phyloP scores from a whole-genome alignment of 2,888 invertebrate genomes.

The Apodemia hepburni region DNA sequence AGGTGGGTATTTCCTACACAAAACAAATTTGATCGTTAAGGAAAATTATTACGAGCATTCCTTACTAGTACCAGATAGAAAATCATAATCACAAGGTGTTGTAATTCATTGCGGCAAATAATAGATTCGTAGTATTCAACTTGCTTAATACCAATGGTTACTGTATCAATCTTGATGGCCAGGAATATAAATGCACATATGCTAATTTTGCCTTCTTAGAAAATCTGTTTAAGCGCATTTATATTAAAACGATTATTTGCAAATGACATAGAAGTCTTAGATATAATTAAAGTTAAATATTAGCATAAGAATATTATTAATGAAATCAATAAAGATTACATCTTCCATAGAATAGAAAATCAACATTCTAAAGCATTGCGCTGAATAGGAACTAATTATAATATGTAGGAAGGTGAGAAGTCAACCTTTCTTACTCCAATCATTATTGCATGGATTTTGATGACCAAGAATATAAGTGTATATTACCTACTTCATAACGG shows the following conservation, averaged over 20 bases:
- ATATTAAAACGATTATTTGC: not conserved
- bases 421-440: no score
- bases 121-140: conserved; percentile 8
- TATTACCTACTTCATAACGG: no score
- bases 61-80: conserved; percentile 5
- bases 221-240: not conserved
- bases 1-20: conserved; percentile 11
- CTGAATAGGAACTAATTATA: no score
- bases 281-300: no score
- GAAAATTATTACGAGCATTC: conserved; percentile 11
- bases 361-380: no score
- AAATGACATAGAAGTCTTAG: no score
- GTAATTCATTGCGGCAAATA: conserved; percentile 2
- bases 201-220: not conserved
- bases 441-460: no score
- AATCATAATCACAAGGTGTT: conserved; percentile 1
- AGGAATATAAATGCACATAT: not conserved
- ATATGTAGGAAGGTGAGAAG: no score
- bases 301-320: no score
- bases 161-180: conserved; percentile 1
- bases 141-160: conserved; percentile 5
- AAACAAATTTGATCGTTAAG: conserved; percentile 15
- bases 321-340: no score
- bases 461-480: no score
- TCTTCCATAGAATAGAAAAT: no score